A percentile compares a stretch with the other conserved stretches of the same genome.
Evolutionary conservation across 2,797 vertebrate species (phyloP).

Genomic region (Propithecus perrieri): DNA sequence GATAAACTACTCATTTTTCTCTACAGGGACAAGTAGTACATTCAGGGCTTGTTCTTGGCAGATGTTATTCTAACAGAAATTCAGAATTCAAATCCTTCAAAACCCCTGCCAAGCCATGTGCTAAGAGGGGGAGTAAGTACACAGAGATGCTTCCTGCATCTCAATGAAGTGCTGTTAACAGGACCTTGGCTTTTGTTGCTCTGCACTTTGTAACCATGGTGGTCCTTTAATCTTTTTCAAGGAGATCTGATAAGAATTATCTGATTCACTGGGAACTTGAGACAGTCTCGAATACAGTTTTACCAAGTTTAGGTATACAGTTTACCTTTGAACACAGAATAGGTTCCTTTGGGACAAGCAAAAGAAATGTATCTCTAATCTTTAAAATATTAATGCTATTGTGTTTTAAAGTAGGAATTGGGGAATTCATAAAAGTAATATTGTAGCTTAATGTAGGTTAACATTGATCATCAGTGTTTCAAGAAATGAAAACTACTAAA

Average conservation of each 20-base stretch:
- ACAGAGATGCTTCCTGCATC: constrained; percentile 64
- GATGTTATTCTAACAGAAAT: constrained; percentile 75
- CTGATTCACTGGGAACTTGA: constrained; percentile 74
- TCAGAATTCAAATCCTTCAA: constrained; percentile 77
- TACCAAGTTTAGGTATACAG: constrained; percentile 1
- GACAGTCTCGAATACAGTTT: constrained; percentile 64
- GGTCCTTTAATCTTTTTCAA: constrained; percentile 70
- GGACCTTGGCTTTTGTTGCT: constrained; percentile 45
- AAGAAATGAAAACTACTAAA: neutral
- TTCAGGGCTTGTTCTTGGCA: constrained; percentile 53
- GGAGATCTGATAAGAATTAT: constrained; percentile 77
- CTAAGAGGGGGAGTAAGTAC: neutral
- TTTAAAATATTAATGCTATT: neutral
- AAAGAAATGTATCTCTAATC: neutral
- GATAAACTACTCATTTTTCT: constrained; percentile 78
- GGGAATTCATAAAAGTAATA: constrained; percentile 7
- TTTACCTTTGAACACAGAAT: constrained; percentile 56
- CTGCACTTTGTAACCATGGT: constrained; percentile 63
- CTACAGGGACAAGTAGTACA: constrained; percentile 67
- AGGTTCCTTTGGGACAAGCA: neutral
- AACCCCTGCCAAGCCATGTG: constrained; percentile 31
- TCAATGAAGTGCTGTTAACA: constrained; percentile 56
- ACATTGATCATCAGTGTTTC: neutral
- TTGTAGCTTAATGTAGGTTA: neutral
- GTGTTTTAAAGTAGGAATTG: constrained; percentile 43